Evolutionary conservation across 2,888 invertebrate species (phyloP), one percentile per base, ranked within the genome.

Genomic region (Trilocha varians): DNA sequence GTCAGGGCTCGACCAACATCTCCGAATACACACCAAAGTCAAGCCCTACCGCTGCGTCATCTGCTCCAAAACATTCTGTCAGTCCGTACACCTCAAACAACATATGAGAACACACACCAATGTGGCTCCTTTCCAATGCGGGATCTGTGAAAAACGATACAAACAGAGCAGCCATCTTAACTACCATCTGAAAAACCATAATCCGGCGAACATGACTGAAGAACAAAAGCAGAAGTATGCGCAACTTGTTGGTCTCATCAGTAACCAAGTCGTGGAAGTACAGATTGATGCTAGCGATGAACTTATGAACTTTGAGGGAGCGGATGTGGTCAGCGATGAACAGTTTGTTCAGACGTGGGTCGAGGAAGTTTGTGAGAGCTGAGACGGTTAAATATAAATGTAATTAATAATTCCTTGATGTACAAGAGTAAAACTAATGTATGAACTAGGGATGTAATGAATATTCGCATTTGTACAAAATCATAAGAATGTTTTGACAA

Each of bases 91-190:
- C 4, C 34, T 86, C 6, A 71, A 73, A 18, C 86, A 86, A 13
- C 86, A 86, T 33, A 85, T 86, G 84, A 42, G 85, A 0, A 82
- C 82, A 0, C 85, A 85, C 45, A 84, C 86, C 0, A 77, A 83
- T 35, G 77, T 85, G 0, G 65, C 78, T 0, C 85, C 85, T 0
- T 85, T 83, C 62, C 71, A 77, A 14, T 85, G 85, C 39, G 72
- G 66, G 0, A 55, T 82, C 0, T 85, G 85, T 45, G 60, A 68
- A 6, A 75, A 84, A 15, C 38, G 65, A 1, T 84, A 79, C 51
- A 82, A 80, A 33, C 86, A 87, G 40, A 73, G 75, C 52, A 78
- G 76, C 32, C 85, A 86, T 39, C 44, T 85, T 0, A 85, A 82
- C 44, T 84, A 80, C 14, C 86, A 87, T 39, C 47, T 86, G 0